Base-by-base conservation (phyloP, 2,888 invertebrate species). In the Tipula confusa region DNA sequence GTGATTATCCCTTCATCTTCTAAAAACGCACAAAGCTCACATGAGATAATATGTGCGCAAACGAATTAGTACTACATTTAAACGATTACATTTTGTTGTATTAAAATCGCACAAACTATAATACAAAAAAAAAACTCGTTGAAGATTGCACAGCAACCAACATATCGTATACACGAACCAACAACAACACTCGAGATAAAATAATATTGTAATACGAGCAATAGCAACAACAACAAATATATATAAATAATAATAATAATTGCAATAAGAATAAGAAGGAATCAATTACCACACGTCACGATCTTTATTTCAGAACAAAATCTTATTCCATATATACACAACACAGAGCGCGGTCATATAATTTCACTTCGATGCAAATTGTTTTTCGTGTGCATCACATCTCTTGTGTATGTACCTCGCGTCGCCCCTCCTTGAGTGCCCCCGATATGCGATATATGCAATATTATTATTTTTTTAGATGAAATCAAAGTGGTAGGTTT, bases 201-300 rank as follows among this genome's bases (percentile, higher is more conserved):
- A 64, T 64, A 64, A 64, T 64, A 64, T 64, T 24, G 64, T 64
- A 64, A 64, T 24, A n/a, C n/a, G n/a, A n/a, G n/a, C n/a, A 64
- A 64, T 24, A 24, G 24, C 18, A 64, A 64, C 18, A 24, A 64
- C 64, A 64, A 64, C 64, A 9, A 18, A 18, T 11, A 64, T 2
- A 64, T 64, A 64, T 24, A 24, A 24, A 64, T 64, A 64, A 1
- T 9, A 33, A 33, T 33, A 33, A 64, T 64, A 64, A 64, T 64
- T 64, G 64, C 64, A 64, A 64, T 24, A 64, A 64, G 64, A 64
- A 64, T 64, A 64, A 64, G 64, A 64, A 64, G 64, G 64, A 64
- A 64, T 64, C 64, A 64, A 64, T 64, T 64, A 64, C 64, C 64
- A 64, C 64, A 64, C 64, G 64, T 64, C 64, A 64, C 64, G 64